Evolutionary conservation across 1,140 invertebrate genomes (phyloP).

Genomic region (Lepidotrigona ventralis): DNA sequence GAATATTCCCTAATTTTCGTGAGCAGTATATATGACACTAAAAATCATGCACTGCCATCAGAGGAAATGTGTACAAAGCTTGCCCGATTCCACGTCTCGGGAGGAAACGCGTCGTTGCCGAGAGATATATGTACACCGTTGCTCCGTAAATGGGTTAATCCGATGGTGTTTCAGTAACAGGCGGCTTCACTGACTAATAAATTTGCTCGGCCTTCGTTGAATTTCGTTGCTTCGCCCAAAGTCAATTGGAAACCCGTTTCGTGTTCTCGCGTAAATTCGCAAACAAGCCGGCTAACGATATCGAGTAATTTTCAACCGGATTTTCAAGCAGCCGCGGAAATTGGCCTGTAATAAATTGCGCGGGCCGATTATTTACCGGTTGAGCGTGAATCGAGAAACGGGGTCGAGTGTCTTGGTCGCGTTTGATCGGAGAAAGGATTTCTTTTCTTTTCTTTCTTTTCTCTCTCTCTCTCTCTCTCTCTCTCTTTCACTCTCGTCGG

Average conservation of each 20-base stretch:
- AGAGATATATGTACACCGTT: neutral
- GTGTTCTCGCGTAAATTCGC: neutral
- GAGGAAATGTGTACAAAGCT: neutral
- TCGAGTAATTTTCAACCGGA: neutral
- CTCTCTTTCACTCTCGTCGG: no score
- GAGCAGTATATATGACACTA: neutral
- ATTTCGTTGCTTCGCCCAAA: neutral
- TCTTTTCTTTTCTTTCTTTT: neutral
- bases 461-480: no score
- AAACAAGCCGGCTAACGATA: neutral
- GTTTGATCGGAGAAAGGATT: neutral
- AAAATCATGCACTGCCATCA: neutral
- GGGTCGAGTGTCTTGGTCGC: neutral
- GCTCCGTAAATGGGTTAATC: conserved; percentile 29
- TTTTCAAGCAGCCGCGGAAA: neutral
- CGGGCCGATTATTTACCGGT: neutral
- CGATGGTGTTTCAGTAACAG: conserved; percentile 2
- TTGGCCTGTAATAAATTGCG: neutral
- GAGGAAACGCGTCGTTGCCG: conserved; percentile 10
- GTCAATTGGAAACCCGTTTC: neutral
- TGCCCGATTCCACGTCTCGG: conserved; percentile 21
- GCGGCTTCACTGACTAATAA: neutral
- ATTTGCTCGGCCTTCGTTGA: neutral
- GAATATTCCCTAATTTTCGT: no score
- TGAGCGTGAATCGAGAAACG: neutral